Evolutionary conservation across 2,888 invertebrate genomes (phyloP).

Genomic region (Temnothorax unifasciatus): DNA sequence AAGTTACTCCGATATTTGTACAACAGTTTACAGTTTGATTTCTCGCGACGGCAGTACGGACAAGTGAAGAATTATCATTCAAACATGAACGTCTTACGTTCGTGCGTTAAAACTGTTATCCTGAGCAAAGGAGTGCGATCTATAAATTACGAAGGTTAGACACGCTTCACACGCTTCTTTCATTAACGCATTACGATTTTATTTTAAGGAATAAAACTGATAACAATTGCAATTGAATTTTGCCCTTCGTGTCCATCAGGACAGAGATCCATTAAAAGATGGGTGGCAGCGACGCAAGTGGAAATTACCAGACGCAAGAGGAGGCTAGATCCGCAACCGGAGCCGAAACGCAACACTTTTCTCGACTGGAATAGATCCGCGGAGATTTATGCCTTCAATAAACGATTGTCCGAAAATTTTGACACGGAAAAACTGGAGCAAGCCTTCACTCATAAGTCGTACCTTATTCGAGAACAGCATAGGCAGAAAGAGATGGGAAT

Average conservation of each 20-base stretch:
- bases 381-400: constrained; percentile 95
- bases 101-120: constrained; percentile 63
- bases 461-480: constrained; percentile 90
- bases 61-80: not conserved
- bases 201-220: too few species aligned
- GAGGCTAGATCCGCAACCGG: constrained; percentile 81
- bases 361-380: constrained; percentile 96
- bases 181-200: not conserved
- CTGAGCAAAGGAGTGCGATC: constrained; percentile 63
- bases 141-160: constrained; percentile 73
- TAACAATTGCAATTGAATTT: not conserved
- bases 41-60: not conserved
- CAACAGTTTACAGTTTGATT: not conserved
- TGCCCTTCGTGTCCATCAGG: constrained; percentile 72
- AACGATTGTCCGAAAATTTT: constrained; percentile 94
- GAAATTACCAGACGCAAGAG: constrained; percentile 89
- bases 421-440: constrained; percentile 90
- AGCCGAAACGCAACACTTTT: constrained; percentile 88
- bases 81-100: constrained; percentile 77
- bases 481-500: constrained; percentile 91
- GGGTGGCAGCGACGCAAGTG: constrained; percentile 90
- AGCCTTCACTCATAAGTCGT: constrained; percentile 94
- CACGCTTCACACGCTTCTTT: not conserved
- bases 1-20: not conserved
- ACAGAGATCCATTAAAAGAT: constrained; percentile 87